Percentiles rank a stretch among this genome's conserved stretches.
These are phyloP conservation scores for Drosophila murphyi DNA, from an alignment of 1,140 invertebrate genomes.

Conservation along the genomic window DNA sequence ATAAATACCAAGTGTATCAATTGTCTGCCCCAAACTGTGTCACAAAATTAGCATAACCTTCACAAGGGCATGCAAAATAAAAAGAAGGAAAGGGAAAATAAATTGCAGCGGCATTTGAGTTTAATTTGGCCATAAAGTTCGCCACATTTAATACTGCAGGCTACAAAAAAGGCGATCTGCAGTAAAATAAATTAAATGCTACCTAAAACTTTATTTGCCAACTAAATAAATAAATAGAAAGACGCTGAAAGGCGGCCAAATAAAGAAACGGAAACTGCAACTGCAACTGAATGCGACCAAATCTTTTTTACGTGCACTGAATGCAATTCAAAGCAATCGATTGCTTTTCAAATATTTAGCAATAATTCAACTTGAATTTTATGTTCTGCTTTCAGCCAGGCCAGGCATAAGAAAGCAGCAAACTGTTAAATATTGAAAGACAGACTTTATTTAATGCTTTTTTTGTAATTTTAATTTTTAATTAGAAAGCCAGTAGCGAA, in stretches of 20 bases:
- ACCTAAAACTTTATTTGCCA: conserved; percentile 36
- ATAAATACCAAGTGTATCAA: too few species aligned
- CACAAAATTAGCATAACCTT: background rate
- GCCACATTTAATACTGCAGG: conserved; percentile 9
- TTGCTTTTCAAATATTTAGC: too few species aligned
- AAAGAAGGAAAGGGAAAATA: conserved; percentile 14
- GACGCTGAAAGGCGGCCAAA: conserved; percentile 7
- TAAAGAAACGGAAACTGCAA: background rate
- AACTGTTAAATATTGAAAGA: background rate
- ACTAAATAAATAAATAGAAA: conserved; percentile 54
- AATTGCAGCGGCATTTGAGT: conserved; percentile 64
- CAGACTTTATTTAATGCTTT: background rate
- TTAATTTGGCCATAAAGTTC: conserved; percentile 72
- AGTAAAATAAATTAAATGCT: conserved; percentile 54
- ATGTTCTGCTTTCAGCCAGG: background rate
- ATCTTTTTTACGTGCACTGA: too few species aligned
- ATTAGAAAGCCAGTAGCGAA: background rate
- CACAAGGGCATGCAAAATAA: background rate
- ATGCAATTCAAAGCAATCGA: background rate
- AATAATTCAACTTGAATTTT: background rate
- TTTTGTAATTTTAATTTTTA: background rate
- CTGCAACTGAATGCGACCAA: background rate
- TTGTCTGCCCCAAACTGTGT: too few species aligned
- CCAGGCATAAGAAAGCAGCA: background rate
- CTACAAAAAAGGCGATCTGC: conserved; percentile 3